These are phyloP conservation scores for Hycleus cichorii DNA, from an alignment of 1,140 invertebrate species.

Conservation along the genomic window DNA sequence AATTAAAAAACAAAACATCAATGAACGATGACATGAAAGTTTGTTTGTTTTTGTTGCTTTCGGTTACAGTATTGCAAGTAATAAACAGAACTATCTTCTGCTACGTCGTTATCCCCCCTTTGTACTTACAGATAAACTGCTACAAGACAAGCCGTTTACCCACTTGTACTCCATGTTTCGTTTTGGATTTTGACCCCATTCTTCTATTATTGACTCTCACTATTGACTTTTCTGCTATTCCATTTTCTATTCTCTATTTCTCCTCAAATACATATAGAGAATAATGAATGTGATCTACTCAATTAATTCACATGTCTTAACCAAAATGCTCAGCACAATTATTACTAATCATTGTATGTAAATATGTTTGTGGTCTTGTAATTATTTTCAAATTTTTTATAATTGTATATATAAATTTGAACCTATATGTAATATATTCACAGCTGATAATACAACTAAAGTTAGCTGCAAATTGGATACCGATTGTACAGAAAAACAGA, in stretches of 20 bases:
- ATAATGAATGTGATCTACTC: neutral
- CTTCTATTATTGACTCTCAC: neutral
- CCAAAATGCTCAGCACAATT: slow-evolving; percentile 7
- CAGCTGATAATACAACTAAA: slow-evolving; percentile 44
- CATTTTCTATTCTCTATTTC: neutral
- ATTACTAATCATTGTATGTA: neutral
- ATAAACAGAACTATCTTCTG: slow-evolving; percentile 17
- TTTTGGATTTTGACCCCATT: neutral
- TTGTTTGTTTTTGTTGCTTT: slow-evolving; percentile 22
- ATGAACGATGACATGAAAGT: slow-evolving; percentile 22
- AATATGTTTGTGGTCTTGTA: neutral
- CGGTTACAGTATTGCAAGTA: slow-evolving; percentile 31
- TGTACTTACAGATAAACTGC: slow-evolving; percentile 13
- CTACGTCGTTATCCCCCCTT: slow-evolving; percentile 21
- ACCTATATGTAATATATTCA: slow-evolving; percentile 46
- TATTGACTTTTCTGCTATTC: neutral
- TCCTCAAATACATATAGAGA: neutral
- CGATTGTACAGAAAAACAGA: slow-evolving; percentile 57
- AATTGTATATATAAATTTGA: slow-evolving; percentile 35
- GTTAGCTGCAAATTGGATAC: slow-evolving; percentile 52
- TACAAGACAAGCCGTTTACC: slow-evolving; percentile 15
- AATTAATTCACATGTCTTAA: slow-evolving; percentile 3
- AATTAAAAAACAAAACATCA: slow-evolving; percentile 13
- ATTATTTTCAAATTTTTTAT: slow-evolving; percentile 20
- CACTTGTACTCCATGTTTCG: slow-evolving; percentile 12